Evolutionary conservation across 1,140 invertebrate genomes (phyloP).

Genomic region (Nasonia vitripennis): DNA sequence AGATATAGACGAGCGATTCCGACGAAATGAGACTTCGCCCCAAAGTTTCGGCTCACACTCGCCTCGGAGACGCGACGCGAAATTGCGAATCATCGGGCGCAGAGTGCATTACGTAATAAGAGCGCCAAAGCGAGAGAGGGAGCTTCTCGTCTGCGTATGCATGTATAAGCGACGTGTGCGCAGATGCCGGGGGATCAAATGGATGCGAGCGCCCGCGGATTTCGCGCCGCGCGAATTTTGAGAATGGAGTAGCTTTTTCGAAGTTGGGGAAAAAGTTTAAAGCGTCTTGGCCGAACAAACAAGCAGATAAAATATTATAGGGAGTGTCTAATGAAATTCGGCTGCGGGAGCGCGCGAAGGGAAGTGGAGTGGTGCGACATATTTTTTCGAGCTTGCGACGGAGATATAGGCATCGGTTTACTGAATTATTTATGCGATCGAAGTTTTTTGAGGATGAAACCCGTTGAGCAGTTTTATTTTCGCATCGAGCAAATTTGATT

Average conservation of each 20-base stretch:
- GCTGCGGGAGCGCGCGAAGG: background rate
- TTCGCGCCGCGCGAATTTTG: conserved; percentile 10
- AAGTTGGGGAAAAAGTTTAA: conserved; percentile 37
- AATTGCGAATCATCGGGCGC: conserved; percentile 45
- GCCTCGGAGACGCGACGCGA: background rate
- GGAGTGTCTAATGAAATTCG: conserved; percentile 41
- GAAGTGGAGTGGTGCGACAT: conserved; percentile 33
- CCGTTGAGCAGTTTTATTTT: too few relatives aligned
- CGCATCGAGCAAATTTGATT: background rate
- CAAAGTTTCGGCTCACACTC: conserved; percentile 24
- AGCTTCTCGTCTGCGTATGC: conserved; percentile 1
- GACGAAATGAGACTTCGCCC: conserved; percentile 43
- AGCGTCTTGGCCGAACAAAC: conserved; percentile 32
- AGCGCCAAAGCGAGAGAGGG: background rate
- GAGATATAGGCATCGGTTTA: background rate
- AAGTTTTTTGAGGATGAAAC: background rate
- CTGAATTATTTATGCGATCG: conserved; percentile 12
- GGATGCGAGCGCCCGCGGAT: background rate
- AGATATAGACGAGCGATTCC: conserved; percentile 33
- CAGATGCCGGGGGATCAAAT: background rate
- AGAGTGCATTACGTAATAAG: conserved; percentile 55
- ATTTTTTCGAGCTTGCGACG: conserved; percentile 32
- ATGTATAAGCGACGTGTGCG: background rate
- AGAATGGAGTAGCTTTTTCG: background rate
- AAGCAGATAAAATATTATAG: conserved; percentile 45